Conservation (phyloP, 2,113 vertebrate species). For the Ptyas mucosa region DNA sequence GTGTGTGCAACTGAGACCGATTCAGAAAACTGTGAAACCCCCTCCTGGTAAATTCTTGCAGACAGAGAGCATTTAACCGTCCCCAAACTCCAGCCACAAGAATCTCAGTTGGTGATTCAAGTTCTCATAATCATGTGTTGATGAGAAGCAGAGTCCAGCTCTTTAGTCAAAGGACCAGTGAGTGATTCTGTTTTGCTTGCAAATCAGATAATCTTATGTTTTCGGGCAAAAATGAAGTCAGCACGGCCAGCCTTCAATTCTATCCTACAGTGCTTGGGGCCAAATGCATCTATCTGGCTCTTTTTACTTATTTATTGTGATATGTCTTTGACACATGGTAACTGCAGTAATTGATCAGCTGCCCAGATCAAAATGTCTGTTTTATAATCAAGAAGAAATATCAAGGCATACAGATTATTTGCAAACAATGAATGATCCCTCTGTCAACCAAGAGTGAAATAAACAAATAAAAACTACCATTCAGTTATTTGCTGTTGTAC, state of each 20-base stretch:
- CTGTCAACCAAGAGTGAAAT: conserved; percentile 52
- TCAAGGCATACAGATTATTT: conserved; percentile 66
- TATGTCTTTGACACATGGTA: conserved; percentile 6
- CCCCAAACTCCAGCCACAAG: conserved; percentile 43
- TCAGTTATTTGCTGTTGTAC: background rate
- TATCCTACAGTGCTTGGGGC: background rate
- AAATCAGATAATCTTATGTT: conserved; percentile 34
- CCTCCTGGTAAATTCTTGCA: conserved; percentile 65
- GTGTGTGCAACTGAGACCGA: conserved; percentile 59
- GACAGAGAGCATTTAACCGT: conserved; percentile 73
- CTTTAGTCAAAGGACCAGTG: conserved; percentile 27
- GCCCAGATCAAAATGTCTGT: conserved; percentile 67
- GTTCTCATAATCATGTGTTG: conserved; percentile 44
- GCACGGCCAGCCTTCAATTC: conserved; percentile 18
- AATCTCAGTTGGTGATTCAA: conserved; percentile 56
- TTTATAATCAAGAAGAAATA: conserved; percentile 44
- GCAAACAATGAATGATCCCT: conserved; percentile 50
- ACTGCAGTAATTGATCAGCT: conserved; percentile 50
- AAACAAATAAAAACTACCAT: background rate
- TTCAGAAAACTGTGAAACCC: conserved; percentile 67
- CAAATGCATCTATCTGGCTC: background rate
- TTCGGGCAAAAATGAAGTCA: conserved; percentile 43
- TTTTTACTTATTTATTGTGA: background rate
- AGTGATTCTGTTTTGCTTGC: conserved; percentile 13
- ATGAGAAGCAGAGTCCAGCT: conserved; percentile 36